Conservation (phyloP, 2,113 vertebrate species). For the Ophiodon elongatus region DNA sequence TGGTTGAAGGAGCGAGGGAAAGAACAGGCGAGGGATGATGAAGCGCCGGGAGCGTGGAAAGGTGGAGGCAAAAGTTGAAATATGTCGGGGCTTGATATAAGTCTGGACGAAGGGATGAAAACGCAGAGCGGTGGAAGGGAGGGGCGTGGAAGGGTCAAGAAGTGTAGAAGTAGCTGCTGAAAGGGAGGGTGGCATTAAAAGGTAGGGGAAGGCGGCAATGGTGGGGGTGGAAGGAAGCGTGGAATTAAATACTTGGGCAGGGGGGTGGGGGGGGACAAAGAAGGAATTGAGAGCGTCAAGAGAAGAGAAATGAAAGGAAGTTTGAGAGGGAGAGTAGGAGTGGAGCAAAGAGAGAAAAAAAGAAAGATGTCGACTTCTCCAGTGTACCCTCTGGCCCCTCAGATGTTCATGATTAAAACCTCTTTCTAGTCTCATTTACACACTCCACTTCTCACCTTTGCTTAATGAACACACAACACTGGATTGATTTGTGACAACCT, state of each 20-base stretch:
- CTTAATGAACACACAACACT: conserved; percentile 66
- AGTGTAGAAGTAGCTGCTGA: conserved; percentile 18
- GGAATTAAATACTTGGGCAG: conserved; percentile 24
- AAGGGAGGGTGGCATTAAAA: conserved; percentile 24
- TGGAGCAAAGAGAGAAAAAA: conserved; percentile 12
- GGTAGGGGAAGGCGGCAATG: background rate
- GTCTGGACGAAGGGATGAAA: conserved; percentile 20
- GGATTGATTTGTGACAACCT: conserved; percentile 70
- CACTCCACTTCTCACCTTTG: conserved; percentile 63
- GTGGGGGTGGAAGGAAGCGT: background rate
- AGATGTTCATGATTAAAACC: conserved; percentile 70
- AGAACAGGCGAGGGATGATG: conserved; percentile 46
- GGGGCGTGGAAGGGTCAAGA: conserved; percentile 28
- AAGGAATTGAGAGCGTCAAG: conserved; percentile 38
- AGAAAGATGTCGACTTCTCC: conserved; percentile 32
- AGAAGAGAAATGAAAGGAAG: conserved; percentile 33
- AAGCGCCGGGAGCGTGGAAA: conserved; percentile 58
- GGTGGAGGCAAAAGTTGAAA: conserved; percentile 59
- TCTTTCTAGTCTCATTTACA: conserved; percentile 50
- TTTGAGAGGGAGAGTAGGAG: conserved; percentile 57
- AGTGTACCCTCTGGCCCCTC: conserved; percentile 43
- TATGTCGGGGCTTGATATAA: conserved; percentile 49
- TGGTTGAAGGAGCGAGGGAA: conserved; percentile 54
- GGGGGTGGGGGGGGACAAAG: conserved; percentile 40
- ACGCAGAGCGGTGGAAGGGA: background rate